Conservation (phyloP, 2,797 vertebrate species). For the Poecilia gillii region DNA sequence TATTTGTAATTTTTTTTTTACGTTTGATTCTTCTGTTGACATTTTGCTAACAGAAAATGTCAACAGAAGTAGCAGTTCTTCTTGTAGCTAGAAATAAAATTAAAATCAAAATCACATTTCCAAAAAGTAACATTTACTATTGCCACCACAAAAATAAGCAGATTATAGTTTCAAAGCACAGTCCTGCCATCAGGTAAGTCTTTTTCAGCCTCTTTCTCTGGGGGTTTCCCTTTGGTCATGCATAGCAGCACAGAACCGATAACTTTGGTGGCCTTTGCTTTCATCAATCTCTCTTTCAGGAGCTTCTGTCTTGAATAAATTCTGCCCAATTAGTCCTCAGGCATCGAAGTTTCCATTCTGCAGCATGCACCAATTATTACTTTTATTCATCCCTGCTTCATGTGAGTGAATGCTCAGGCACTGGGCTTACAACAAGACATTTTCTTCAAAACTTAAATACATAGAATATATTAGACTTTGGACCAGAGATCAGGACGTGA, state of each 20-base stretch:
- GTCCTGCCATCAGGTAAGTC: conserved; percentile 24
- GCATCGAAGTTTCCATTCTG: conserved; percentile 29
- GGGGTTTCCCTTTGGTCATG: conserved; percentile 49
- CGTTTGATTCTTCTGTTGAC: not conserved
- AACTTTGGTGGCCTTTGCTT: conserved; percentile 57
- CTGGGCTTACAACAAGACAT: conserved; percentile 30
- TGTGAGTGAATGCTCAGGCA: conserved; percentile 44
- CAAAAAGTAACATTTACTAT: not conserved
- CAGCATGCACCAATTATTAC: conserved; percentile 56
- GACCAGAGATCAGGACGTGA: conserved; percentile 50
- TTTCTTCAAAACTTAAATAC: conserved; percentile 2
- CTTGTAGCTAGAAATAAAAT: not conserved
- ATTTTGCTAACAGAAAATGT: not conserved
- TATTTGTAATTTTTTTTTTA: not conserved
- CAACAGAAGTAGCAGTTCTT: too few species aligned
- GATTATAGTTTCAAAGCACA: not conserved
- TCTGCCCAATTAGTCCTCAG: conserved; percentile 62
- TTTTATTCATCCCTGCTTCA: conserved; percentile 52
- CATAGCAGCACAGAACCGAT: conserved; percentile 39
- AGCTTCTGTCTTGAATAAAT: conserved; percentile 34
- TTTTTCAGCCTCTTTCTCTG: conserved; percentile 41
- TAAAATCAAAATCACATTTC: not conserved
- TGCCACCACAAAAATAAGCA: not conserved
- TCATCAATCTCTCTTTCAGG: conserved; percentile 51
- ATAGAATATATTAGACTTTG: conserved; percentile 25